Base-by-base conservation (phyloP, 1,140 invertebrate genomes). In the Conus betulinus region DNA sequence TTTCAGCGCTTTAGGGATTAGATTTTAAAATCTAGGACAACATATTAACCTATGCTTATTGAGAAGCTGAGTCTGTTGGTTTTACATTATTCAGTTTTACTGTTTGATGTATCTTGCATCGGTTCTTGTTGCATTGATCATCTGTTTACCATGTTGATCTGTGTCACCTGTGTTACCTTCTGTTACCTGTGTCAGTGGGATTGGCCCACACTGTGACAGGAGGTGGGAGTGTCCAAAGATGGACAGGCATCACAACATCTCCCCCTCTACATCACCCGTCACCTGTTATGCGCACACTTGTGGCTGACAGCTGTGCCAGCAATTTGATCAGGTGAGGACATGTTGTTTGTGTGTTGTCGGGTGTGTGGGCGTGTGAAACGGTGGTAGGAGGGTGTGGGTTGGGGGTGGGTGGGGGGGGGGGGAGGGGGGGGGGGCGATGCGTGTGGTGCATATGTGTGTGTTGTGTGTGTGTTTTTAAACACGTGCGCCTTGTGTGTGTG, bases 261-360 rank as follows among this genome's bases (percentile, higher is more conserved):
- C 85, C n/a, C 85, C 85, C 39, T 25, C 53, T 10, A 51, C 85
- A 4, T 23, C 25, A 27, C 55, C 55, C 85, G 27, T 39, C 71
- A 51, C 79, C 79, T 53, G 79, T 81, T 3, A 5, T 87, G 3
- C 85, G 52, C 85, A 87, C 74, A n/a, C 79, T 87, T 87, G 85
- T 87, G 3, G 85, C 85, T 57, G 85, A 87, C 8, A 39, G 15
- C 25, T 23, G n/a, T 53, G 53, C 85, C 85, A 8, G 71, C 52
- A 71, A 87, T 78, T 78, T 20, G 85, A 87, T 11, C 76, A 74
- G 51, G 85, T 87, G 5, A 57, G 71, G n/a, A 13, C 67, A 20
- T 71, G 67, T 71, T 71, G 6, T 23, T 0, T n/a, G 17, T 23
- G 15, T 71, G 67, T 10, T n/a, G n/a, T n/a, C n/a, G n/a, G n/a